Base-by-base conservation (phyloP, 2,113 vertebrate genomes). In the Sigmodon hispidus region DNA sequence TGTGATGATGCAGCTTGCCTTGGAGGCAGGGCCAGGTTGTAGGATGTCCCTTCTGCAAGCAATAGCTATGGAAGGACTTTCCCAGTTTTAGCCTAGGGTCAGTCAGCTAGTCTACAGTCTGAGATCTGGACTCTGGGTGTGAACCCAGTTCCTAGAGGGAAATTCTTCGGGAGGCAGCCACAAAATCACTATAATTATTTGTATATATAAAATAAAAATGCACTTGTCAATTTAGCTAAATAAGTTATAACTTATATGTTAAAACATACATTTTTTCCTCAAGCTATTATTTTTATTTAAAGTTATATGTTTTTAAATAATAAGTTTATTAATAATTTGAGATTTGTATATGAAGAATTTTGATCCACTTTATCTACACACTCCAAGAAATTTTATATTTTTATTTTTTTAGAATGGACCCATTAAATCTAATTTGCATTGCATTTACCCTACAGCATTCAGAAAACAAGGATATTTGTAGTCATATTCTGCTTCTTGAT, bases 131-230 rank as follows among this genome's bases (percentile, higher is more conserved):
- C n/a, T n/a, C n/a, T n/a, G n/a, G n/a, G n/a, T n/a, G n/a, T n/a
- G n/a, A n/a, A n/a, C n/a, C n/a, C n/a, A n/a, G n/a, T n/a, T n/a
- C n/a, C n/a, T n/a, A n/a, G n/a, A n/a, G n/a, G n/a, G n/a, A n/a
- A n/a, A n/a, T n/a, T n/a, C n/a, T n/a, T n/a, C n/a, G n/a, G n/a
- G n/a, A n/a, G n/a, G n/a, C n/a, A n/a, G n/a, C n/a, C n/a, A n/a
- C n/a, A 91, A 91, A 63, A 63, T 75, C 5, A 76, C 75, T 63
- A 93, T 36, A 6, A 88, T 43, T 89, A 7, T 91, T 94, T 26
- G 86, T 1, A 91, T 19, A 70, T 52, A 43, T 1, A 67, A 89
- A 87, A 48, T 72, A 83, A 95, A 92, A 61, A 50, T 11, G 52
- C 15, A 92, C 3, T 59, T 61, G 16, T 85, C 7, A 5, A 63